These are phyloP conservation scores for Stratiolaelaps scimitus DNA, from an alignment of 1,140 invertebrate species.

Conservation along the genomic window DNA sequence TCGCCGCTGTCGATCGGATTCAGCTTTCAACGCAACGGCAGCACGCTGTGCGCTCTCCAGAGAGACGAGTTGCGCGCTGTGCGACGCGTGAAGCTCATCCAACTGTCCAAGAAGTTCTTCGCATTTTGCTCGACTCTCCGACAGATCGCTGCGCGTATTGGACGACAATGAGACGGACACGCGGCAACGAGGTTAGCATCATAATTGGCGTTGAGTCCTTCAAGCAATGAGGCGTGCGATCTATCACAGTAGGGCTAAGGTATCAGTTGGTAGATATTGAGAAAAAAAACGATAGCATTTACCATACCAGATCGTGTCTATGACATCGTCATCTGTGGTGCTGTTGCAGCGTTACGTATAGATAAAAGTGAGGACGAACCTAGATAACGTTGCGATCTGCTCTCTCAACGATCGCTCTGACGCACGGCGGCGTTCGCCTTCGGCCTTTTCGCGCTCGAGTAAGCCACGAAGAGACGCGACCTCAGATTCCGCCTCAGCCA, in stretches of 20 bases:
- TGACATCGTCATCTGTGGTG: too few relatives aligned
- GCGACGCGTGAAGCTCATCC: background rate
- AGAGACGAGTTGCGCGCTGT: background rate
- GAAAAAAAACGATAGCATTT: too few relatives aligned
- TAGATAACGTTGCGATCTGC: background rate
- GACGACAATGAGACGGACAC: background rate
- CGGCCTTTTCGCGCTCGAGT: constrained; percentile 2
- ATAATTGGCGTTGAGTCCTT: too few relatives aligned
- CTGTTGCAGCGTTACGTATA: background rate
- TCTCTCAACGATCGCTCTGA: background rate
- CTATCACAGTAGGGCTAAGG: too few relatives aligned
- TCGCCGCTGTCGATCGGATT: background rate
- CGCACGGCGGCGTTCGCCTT: background rate
- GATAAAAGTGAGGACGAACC: background rate
- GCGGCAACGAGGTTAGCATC: too few relatives aligned
- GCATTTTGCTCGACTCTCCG: background rate
- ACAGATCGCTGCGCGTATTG: background rate
- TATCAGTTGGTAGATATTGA: too few relatives aligned
- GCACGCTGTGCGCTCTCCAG: background rate
- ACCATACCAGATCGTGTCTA: too few relatives aligned
- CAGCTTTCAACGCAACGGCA: constrained; percentile 3
- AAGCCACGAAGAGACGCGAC: background rate
- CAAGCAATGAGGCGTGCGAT: too few relatives aligned
- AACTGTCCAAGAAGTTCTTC: background rate
- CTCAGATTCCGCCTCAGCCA: constrained; percentile 5